phyloP scores from a whole-genome alignment of 2,888 invertebrate species.

The Temnothorax ravouxi region DNA sequence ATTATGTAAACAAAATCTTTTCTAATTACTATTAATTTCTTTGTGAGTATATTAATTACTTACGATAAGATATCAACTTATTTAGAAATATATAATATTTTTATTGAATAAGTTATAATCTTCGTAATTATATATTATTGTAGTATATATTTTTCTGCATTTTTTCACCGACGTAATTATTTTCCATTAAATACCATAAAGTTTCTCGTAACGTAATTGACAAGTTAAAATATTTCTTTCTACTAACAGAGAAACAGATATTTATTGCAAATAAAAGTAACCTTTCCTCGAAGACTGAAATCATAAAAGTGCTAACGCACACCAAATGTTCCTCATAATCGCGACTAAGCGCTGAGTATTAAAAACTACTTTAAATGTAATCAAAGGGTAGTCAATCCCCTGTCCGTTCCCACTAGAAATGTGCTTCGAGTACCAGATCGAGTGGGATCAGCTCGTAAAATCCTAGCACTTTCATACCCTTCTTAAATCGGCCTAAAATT shows the following conservation, averaged over 20 bases:
- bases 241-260: background rate
- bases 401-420: slow-evolving; percentile 83
- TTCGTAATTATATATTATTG: background rate
- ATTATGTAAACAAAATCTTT: background rate
- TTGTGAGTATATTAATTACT: background rate
- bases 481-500: slow-evolving; percentile 68
- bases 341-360: slow-evolving; percentile 62
- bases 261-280: background rate
- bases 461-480: slow-evolving; percentile 69
- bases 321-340: slow-evolving; percentile 1
- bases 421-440: slow-evolving; percentile 77
- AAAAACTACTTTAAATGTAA: slow-evolving; percentile 85
- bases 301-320: background rate
- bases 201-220: background rate
- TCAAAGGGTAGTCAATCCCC: slow-evolving; percentile 83
- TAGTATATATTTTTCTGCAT: background rate
- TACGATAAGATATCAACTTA: background rate
- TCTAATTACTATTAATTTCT: background rate
- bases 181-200: background rate
- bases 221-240: background rate
- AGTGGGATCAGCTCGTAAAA: slow-evolving; percentile 76
- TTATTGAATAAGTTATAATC: background rate
- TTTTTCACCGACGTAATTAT: background rate
- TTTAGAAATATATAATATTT: slow-evolving; percentile 7
- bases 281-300: background rate